Percentiles rank a stretch among this genome's conserved stretches.
Conservation (phyloP, 2,113 vertebrate species). For the Acrocephalus kingi region DNA sequence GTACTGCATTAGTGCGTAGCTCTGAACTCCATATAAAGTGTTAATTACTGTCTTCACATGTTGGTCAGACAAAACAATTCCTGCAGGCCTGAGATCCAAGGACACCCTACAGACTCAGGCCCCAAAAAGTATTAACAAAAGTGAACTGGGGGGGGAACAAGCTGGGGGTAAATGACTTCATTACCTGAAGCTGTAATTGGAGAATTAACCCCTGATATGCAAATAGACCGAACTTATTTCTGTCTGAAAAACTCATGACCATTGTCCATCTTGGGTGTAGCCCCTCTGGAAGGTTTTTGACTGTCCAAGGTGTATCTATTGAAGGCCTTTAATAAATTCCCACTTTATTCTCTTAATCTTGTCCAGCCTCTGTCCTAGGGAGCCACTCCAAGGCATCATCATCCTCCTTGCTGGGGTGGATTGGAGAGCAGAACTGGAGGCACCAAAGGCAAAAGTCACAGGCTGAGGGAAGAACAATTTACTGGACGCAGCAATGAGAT, state of each 20-base stretch:
- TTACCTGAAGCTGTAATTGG: no score
- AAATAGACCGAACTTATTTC: no score
- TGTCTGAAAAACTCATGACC: no score
- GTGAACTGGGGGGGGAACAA: no score
- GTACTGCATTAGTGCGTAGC: neutral
- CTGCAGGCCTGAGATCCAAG: neutral
- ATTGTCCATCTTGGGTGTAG: no score
- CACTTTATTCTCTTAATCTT: neutral
- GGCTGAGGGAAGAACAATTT: neutral
- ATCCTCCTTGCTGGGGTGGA: neutral
- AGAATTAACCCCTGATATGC: no score
- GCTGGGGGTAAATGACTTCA: no score
- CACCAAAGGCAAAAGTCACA: neutral
- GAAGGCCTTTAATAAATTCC: neutral
- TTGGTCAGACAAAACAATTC: neutral
- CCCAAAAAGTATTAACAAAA: neutral
- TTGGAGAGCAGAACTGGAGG: neutral
- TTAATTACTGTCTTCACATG: neutral
- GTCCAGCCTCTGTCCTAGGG: neutral
- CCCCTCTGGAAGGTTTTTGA: neutral
- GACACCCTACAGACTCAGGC: neutral
- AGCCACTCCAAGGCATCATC: neutral
- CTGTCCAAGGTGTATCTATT: neutral
- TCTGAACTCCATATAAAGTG: neutral
- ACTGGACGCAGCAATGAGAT: no score